phyloP scores from a whole-genome alignment of 1,140 invertebrate genomes.

The Drosophila kanapiae region DNA sequence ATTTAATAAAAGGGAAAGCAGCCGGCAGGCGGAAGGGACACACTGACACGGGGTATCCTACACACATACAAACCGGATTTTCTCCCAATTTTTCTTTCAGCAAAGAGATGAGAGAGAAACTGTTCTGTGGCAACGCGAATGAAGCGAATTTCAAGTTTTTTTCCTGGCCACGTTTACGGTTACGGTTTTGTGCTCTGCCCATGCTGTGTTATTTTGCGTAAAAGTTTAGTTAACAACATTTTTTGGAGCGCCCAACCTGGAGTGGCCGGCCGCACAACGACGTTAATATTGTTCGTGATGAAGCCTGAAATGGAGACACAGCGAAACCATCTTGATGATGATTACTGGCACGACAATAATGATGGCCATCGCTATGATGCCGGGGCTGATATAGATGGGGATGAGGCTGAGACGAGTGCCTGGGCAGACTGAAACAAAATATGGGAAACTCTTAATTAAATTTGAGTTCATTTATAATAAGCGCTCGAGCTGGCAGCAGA shows the following conservation, averaged over 20 bases:
- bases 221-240: slow-evolving; percentile 75
- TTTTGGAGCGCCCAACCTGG: slow-evolving; percentile 47
- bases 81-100: slow-evolving; percentile 29
- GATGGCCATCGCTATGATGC: not conserved
- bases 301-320: slow-evolving; percentile 57
- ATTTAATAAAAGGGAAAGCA: slow-evolving; percentile 61
- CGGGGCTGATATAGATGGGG: slow-evolving; percentile 15
- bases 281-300: slow-evolving; percentile 79
- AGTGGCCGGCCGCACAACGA: slow-evolving; percentile 59
- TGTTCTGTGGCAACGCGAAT: slow-evolving; percentile 54
- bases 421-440: slow-evolving; percentile 65
- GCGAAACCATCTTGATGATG: slow-evolving; percentile 29
- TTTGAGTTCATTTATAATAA: slow-evolving; percentile 80
- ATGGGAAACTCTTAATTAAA: slow-evolving; percentile 77
- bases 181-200: slow-evolving; percentile 23
- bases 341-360: slow-evolving; percentile 8
- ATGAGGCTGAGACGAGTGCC: slow-evolving; percentile 41
- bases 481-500: slow-evolving; percentile 35
- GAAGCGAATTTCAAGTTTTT: slow-evolving; percentile 52
- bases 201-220: slow-evolving; percentile 41
- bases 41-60: slow-evolving; percentile 8
- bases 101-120: slow-evolving; percentile 36
- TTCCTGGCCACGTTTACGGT: slow-evolving; percentile 27
- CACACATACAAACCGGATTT: slow-evolving; percentile 24
- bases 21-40: slow-evolving; percentile 39